Percentiles rank a stretch among this genome's conserved stretches.
Conservation (phyloP, 2,888 invertebrate genomes). For the Pomacea canaliculata region DNA sequence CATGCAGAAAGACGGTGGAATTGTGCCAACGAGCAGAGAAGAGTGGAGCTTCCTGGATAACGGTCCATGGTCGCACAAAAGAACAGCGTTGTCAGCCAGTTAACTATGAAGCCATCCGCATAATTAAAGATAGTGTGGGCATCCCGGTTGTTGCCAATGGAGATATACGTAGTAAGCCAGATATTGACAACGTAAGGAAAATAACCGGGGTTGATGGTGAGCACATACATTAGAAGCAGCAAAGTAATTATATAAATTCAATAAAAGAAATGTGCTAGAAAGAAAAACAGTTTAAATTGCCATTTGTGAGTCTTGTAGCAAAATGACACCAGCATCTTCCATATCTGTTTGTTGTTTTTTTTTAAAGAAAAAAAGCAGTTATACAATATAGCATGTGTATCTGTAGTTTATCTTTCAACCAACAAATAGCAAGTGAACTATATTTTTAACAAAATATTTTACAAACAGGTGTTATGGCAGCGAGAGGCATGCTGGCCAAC, state of each 20-base stretch:
- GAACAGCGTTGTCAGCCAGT: conserved; percentile 80
- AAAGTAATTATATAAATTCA: too few relatives aligned
- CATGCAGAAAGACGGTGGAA: conserved; percentile 77
- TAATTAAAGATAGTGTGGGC: conserved; percentile 79
- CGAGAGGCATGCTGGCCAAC: conserved; percentile 89
- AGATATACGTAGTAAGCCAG: conserved; percentile 82
- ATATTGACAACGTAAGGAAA: conserved; percentile 78
- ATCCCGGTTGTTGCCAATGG: conserved; percentile 95
- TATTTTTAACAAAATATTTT: not conserved
- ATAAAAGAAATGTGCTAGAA: too few relatives aligned
- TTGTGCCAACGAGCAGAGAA: conserved; percentile 84
- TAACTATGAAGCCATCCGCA: conserved; percentile 79
- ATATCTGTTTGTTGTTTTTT: too few relatives aligned
- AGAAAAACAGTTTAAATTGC: too few relatives aligned
- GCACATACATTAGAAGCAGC: conserved; percentile 11
- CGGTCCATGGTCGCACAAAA: conserved; percentile 92
- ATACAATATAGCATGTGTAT: too few relatives aligned
- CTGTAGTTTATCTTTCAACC: too few relatives aligned
- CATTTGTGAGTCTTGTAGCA: too few relatives aligned
- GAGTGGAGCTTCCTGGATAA: conserved; percentile 89
- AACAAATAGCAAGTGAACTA: not conserved
- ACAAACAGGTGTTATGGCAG: conserved; percentile 85
- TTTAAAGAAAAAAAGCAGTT: too few relatives aligned
- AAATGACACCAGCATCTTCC: too few relatives aligned
- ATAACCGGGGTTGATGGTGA: conserved; percentile 79